phyloP scores from a whole-genome alignment of 2,888 invertebrate species.

The Phalera bucephala region DNA sequence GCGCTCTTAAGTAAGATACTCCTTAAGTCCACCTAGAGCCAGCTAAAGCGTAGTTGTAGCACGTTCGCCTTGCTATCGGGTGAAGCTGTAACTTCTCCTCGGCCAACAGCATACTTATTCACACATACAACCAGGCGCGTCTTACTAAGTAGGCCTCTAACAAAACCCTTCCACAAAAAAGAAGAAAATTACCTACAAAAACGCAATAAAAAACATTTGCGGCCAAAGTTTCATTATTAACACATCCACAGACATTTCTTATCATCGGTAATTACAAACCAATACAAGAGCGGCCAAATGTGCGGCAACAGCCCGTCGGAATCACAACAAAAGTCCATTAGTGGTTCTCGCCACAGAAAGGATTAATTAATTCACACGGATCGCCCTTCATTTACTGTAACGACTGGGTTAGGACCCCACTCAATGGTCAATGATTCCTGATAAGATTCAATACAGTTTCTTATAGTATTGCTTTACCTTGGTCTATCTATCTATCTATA shows the following conservation, averaged over 20 bases:
- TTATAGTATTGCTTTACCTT: no score
- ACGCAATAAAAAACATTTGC: not conserved
- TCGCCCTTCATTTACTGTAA: constrained; percentile 3
- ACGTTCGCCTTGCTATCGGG: no score
- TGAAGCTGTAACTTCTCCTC: no score
- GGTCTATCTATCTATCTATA: no score
- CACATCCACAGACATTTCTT: not conserved
- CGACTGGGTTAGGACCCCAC: no score
- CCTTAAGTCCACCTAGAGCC: no score
- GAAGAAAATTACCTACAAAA: not conserved
- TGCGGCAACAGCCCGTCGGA: not conserved
- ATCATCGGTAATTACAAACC: constrained; percentile 2
- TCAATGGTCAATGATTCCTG: no score
- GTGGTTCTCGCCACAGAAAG: constrained; percentile 3
- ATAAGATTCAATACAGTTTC: no score
- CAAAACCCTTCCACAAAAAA: not conserved
- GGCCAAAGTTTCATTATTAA: not conserved
- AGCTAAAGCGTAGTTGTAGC: no score
- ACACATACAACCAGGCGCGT: no score
- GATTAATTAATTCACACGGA: constrained; percentile 8
- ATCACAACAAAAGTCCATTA: constrained; percentile 10
- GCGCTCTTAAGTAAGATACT: no score
- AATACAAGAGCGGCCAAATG: constrained; percentile 1
- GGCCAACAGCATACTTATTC: no score
- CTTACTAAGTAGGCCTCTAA: not conserved